These are phyloP conservation scores for Zaprionus taronus DNA, from an alignment of 1,140 invertebrate species.

Conservation along the genomic window DNA sequence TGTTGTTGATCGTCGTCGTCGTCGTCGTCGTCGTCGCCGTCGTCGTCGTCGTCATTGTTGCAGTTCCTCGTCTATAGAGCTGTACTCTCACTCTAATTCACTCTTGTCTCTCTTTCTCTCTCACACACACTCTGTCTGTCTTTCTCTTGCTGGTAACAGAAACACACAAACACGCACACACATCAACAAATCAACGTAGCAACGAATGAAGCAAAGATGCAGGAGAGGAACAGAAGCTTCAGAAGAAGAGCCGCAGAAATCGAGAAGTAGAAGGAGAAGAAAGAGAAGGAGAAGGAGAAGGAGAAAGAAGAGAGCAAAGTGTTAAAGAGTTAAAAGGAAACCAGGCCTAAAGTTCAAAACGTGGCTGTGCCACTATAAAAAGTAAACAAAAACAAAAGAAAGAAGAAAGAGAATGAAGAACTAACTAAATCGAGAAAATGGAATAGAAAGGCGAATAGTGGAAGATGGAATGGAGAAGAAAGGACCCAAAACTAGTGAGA, in stretches of 20 bases:
- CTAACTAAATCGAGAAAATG: neutral
- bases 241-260: neutral
- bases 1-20: slow-evolving; percentile 48
- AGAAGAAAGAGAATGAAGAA: slow-evolving; percentile 16
- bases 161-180: slow-evolving; percentile 19
- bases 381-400: slow-evolving; percentile 36
- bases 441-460: neutral
- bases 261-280: slow-evolving; percentile 14
- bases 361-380: slow-evolving; percentile 74
- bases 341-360: slow-evolving; percentile 77
- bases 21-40: neutral
- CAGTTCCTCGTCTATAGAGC: slow-evolving; percentile 45
- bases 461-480: neutral
- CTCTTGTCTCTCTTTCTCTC: neutral
- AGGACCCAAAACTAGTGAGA: slow-evolving; percentile 27
- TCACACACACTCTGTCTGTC: slow-evolving; percentile 11
- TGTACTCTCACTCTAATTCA: slow-evolving; percentile 22
- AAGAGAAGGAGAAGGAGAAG: slow-evolving; percentile 11
- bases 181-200: slow-evolving; percentile 21
- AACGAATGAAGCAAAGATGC: slow-evolving; percentile 29
- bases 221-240: neutral
- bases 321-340: slow-evolving; percentile 30
- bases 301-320: neutral
- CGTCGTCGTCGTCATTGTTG: neutral
- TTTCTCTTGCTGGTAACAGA: slow-evolving; percentile 22